Base-by-base conservation (phyloP, 2,797 vertebrate genomes). In the Gila robusta region DNA sequence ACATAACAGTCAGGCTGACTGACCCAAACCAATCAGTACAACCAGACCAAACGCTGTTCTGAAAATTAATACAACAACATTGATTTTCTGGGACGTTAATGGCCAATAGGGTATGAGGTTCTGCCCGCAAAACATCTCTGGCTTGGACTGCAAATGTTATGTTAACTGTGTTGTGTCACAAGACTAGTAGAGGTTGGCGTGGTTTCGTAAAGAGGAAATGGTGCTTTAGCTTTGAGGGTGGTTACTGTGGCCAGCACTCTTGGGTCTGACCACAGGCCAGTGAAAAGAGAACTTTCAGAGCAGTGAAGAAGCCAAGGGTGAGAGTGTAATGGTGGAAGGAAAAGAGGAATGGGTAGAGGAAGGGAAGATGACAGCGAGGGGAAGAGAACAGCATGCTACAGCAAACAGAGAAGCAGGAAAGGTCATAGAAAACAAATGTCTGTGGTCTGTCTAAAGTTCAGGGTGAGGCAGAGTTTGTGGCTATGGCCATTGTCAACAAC, bases 181-280 rank as follows among this genome's bases (percentile, higher is more conserved):
- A 81, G 88, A 87, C 88, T 85, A 87, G 69, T 54, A 52, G 52
- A 76, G 89, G 87, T 87, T 80, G 84, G 87, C 87, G 86, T 87
- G 89, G 82, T 39, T 83, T 92, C 90, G 80, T 83, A 87, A 89
- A 89, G 81, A 82, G 83, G 92, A 92, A 94, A 91, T 85, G 76
- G 83, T 77, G 76, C 76, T 91, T 85, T 92, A 74, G 88, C 90
- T 93, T 91, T 80, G 56, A 87, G 81, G 77, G 81, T 47, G 78
- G 87, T 82, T 82, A 86, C 82, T 88, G 79, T 70, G 84, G 81
- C 77, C 49, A 87, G 73, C 77, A 88, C 88, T 83, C 47, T 67
- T 84, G 88, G 62, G 85, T 83, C 87, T 90, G 87, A 84, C 77
- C 88, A 90, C 69, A 52, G 76, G 44, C 64, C 67, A 85, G 72